Base-by-base conservation (phyloP, 2,888 invertebrate species). In the Exocentrus adspersus region DNA sequence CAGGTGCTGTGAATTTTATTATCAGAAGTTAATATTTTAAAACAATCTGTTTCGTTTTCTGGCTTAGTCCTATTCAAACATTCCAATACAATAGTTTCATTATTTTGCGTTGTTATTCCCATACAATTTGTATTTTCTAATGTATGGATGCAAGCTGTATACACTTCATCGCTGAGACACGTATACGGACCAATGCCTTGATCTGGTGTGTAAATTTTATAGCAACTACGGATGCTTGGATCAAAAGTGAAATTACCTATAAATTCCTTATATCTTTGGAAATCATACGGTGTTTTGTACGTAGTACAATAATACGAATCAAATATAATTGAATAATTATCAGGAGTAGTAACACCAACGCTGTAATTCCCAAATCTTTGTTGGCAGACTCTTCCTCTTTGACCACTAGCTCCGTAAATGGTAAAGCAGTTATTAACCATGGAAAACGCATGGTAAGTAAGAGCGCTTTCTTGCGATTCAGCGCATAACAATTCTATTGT, bases 81-180 rank as follows among this genome's bases (percentile, higher is more conserved):
- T 6, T 28, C 0, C 16, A 48, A 48, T 14, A 48, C 24, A 7
- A 48, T 7, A 12, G 28, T 48, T 48, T 48, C 48, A 14, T 48
- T 28, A 48, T 48, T 48, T 24, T 48, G 28, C 1, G 48, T 48
- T 1, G 48, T 48, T 48, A 48, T 48, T 28, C 48, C 48, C 14
- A 28, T 48, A 28, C 48, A 28, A 2, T 12, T 28, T 28, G 14
- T 21, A n/a, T 28, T 16, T 12, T 24, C 28, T 48, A 48, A 7
- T 12, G 5, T 3, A 14, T 28, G 48, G 9, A 28, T 21, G 28
- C 48, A 48, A 16, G 48, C 12, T 6, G 24, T 28, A 16, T 24
- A 14, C 28, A 28, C 24, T 14, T 48, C 48, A 9, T 9, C n/a
- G 14, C 24, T 48, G 6, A 28, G 9, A 48, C 48, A 48, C 7